Base-by-base conservation (phyloP, 1,140 invertebrate genomes). In the Hormaphis cornu region DNA sequence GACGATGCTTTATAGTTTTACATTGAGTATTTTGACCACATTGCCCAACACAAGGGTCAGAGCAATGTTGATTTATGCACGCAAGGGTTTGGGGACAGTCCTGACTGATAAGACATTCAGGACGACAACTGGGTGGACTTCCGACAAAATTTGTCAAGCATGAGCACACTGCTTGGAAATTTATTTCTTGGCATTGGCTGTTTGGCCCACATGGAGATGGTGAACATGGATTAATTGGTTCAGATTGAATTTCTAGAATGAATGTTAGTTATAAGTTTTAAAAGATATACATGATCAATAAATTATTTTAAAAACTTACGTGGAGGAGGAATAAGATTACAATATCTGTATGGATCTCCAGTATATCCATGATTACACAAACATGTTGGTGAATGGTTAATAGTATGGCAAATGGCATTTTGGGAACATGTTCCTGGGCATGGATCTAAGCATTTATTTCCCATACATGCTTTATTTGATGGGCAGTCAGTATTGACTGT, bases 301-400 rank as follows among this genome's bases (percentile, higher is more conserved):
- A 70, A 48, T 52, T n/a, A 54, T n/a, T 22, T 35, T 82, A 50
- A 73, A 76, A 61, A 82, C 82, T 44, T 58, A 79, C 77, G 80
- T 82, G 85, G 40, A 22, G 66, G 18, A 42, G 69, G 73, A 69
- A 71, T 73, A 71, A 56, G 70, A 40, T 26, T 75, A 69, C 75
- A 78, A 54, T 73, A 75, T 35, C 71, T 76, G 72, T 86, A 88
- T 12, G 87, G 86, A 83, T 90, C 87, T 63, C 88, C 88, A 46
- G 83, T 87, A 61, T 83, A 82, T 20, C 79, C 80, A 18, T 79
- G 59, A 42, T 83, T 82, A 77, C 88, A 90, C 66, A 80, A 84
- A 78, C 88, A 90, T 50, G 88, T 83, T 0, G 88, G 88, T 78
- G 84, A 88, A 74, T 91, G 88, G 77, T 86, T 87, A 12, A 86